Evolutionary conservation across 53 echinoderm and acorn worm genomes (phyloP), one percentile per base, ranked within the genome.

Genomic region (Luidia sarsii): DNA sequence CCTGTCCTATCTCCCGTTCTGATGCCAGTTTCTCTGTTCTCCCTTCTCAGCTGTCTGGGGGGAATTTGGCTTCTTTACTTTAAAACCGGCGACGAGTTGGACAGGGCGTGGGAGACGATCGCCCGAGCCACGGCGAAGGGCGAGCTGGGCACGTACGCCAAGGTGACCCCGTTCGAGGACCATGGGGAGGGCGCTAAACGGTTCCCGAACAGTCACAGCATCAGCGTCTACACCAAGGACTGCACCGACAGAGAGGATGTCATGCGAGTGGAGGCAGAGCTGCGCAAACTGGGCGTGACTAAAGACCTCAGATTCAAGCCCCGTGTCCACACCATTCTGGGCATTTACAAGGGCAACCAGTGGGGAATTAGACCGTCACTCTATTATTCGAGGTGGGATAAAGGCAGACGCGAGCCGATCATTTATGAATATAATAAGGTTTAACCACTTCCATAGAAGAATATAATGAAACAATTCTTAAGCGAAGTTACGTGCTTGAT

Each of bases 161-260:
- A 86, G 49, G 86, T 86, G 31, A 67, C 67, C 2, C 68, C 86
- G 2, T 7, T 34, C 2, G 80, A 79, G 10, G 18, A 51, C 24
- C n/a, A 15, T 9, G 16, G 36, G 3, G 43, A 43, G 19, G 36
- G 3, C 7, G 2, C 25, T 3, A 34, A 24, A 0, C 13, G 41
- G 1, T 21, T 25, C 48, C 20, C 14, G 0, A 27, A 16, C 0
- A 18, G 1, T 0, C 86, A 85, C 21, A 67, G 66, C 39, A 32
- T 85, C 19, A 64, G 86, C 73, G 86, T 85, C 18, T 86, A 80
- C 68, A 86, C 67, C 22, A 67, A 48, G 9, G 48, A 86, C 39
- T 80, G 65, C 68, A 86, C 79, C 15, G 79, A 86, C 65, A 39
- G 68, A 23, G 67, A 56, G 2, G 55, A 50, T 22, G 56, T 86